phyloP scores from a whole-genome alignment of 2,113 vertebrate species.

The Megalops atlanticus region DNA sequence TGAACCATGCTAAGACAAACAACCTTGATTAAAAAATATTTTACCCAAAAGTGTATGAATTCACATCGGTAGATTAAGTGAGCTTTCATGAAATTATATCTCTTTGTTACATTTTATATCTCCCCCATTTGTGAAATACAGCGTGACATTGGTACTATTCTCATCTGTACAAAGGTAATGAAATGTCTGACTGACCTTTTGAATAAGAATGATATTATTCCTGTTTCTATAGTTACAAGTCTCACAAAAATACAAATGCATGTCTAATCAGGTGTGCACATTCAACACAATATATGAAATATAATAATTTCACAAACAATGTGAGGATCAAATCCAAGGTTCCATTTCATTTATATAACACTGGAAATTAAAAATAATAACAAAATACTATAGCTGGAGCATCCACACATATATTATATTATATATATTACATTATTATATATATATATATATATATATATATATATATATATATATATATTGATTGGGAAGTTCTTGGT shows the following conservation, averaged over 20 bases:
- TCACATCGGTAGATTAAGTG: not conserved
- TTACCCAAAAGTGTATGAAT: not conserved
- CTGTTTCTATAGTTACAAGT: conserved; percentile 11
- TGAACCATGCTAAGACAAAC: not conserved
- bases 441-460: too few species aligned
- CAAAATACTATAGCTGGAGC: too few species aligned
- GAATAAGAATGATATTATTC: conserved; percentile 15
- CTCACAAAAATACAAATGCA: not conserved
- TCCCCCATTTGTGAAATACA: not conserved
- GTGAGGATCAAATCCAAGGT: not conserved
- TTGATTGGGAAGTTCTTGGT: too few species aligned
- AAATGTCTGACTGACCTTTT: not conserved
- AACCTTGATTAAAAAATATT: not conserved
- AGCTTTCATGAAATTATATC: not conserved
- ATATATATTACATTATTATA: too few species aligned
- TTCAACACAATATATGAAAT: not conserved
- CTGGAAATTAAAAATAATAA: not conserved
- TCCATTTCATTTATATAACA: not conserved
- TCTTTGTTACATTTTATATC: not conserved
- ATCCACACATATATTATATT: too few species aligned
- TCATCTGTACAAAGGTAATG: not conserved
- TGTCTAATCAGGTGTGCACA: not conserved
- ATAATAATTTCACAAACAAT: not conserved
- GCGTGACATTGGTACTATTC: not conserved
- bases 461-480: too few species aligned